A percentile compares a stretch with the other conserved stretches of the same genome.
phyloP scores from a whole-genome alignment of 1,140 invertebrate species.

The Limonius californicus region DNA sequence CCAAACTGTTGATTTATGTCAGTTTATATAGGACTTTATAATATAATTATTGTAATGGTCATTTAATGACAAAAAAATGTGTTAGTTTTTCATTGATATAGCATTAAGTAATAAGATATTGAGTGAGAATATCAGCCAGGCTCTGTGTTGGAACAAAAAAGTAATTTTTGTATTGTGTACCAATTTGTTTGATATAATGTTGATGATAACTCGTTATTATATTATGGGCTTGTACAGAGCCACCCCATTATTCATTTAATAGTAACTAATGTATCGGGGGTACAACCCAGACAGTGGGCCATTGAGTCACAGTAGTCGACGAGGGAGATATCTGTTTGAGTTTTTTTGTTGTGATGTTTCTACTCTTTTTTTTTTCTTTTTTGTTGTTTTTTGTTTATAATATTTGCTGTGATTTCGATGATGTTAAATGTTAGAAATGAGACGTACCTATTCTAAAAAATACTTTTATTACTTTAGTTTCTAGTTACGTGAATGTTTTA shows the following conservation, averaged over 20 bases:
- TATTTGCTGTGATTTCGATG: conserved; percentile 43
- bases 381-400: too few species aligned
- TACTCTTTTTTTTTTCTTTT: conserved; percentile 25
- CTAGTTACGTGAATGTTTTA: conserved; percentile 14
- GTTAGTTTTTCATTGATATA: conserved; percentile 33
- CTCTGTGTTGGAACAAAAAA: conserved; percentile 21
- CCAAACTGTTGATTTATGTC: conserved; percentile 39
- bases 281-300: conserved; percentile 38
- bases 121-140: conserved; percentile 22
- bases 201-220: conserved; percentile 5
- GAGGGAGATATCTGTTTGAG: conserved; percentile 40
- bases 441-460: conserved; percentile 17
- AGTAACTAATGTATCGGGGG: conserved; percentile 28
- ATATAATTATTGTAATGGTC: conserved; percentile 37
- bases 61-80: conserved; percentile 45
- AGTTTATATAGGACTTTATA: conserved; percentile 46
- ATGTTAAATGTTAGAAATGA: conserved; percentile 34
- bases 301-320: conserved; percentile 37
- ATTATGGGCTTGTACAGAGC: conserved; percentile 29
- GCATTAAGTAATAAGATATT: conserved; percentile 20
- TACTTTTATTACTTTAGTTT: conserved; percentile 17
- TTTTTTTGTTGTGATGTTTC: conserved; percentile 20
- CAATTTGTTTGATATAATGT: conserved; percentile 16
- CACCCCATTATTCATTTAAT: conserved; percentile 29
- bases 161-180: conserved; percentile 20